Conservation (phyloP, 2,113 vertebrate genomes). For the Numida meleagris region DNA sequence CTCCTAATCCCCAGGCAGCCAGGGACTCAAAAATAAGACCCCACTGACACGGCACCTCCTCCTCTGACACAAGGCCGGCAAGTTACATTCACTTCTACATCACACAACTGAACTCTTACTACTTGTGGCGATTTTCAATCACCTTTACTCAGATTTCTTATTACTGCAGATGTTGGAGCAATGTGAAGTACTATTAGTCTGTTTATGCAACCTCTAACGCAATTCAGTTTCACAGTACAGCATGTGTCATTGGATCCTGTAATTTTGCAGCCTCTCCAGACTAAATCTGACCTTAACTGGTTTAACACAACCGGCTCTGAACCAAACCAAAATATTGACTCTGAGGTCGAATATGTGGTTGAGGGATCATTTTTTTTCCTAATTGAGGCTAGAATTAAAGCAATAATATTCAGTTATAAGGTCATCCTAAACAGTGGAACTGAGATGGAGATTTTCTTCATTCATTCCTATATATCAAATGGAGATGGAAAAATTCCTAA, state of each 20-base stretch:
- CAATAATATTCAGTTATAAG: background rate
- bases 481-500: slow-evolving; percentile 46
- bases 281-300: slow-evolving; percentile 29
- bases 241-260: slow-evolving; percentile 1
- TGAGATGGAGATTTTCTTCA: background rate
- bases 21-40: background rate
- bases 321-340: slow-evolving; percentile 46
- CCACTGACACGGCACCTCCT: background rate
- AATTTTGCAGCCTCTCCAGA: slow-evolving; percentile 32
- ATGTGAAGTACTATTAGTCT: background rate
- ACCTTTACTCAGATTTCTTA: background rate
- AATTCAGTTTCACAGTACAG: background rate
- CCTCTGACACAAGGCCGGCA: background rate
- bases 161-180: background rate
- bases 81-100: background rate
- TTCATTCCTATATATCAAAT: background rate
- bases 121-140: background rate
- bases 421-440: background rate
- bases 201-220: background rate
- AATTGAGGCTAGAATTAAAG: slow-evolving; percentile 16
- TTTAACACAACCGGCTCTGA: slow-evolving; percentile 18
- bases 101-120: background rate
- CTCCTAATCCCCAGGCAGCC: background rate
- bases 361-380: background rate
- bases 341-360: slow-evolving; percentile 15